phyloP scores from a whole-genome alignment of 2,113 vertebrate genomes.

The Ellobius talpinus region DNA sequence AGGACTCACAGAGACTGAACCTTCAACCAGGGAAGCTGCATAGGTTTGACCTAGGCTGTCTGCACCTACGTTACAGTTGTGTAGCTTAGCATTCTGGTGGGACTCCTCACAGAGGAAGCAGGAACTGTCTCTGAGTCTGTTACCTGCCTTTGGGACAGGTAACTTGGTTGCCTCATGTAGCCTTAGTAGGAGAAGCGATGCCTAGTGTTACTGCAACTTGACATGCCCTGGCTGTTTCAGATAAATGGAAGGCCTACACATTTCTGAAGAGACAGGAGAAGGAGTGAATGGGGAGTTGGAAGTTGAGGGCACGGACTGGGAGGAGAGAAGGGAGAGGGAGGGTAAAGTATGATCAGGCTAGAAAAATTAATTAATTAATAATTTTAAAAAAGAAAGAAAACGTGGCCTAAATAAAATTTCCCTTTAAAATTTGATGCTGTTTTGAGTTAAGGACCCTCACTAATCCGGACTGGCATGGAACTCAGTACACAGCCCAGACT shows the following conservation, averaged over 20 bases:
- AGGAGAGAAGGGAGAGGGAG: neutral
- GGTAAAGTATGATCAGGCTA: neutral
- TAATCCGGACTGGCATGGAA: neutral
- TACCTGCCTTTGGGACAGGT: neutral
- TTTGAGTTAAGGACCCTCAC: neutral
- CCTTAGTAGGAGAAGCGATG: neutral
- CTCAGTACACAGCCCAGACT: neutral
- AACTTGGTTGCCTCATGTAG: neutral
- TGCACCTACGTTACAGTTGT: neutral
- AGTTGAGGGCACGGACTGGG: neutral
- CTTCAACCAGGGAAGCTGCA: neutral
- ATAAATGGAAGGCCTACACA: neutral
- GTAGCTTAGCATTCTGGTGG: neutral
- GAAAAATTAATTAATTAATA: neutral
- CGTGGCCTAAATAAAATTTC: neutral
- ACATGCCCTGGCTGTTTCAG: neutral
- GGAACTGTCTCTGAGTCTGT: neutral
- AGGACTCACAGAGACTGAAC: neutral
- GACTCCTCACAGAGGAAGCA: neutral
- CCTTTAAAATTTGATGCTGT: neutral
- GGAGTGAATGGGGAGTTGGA: neutral
- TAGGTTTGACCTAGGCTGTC: neutral
- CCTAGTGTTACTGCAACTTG: neutral
- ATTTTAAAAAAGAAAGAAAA: neutral
- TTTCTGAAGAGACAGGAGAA: neutral